Conservation (phyloP, 1,140 invertebrate species). For the Eriosoma lanigerum region DNA sequence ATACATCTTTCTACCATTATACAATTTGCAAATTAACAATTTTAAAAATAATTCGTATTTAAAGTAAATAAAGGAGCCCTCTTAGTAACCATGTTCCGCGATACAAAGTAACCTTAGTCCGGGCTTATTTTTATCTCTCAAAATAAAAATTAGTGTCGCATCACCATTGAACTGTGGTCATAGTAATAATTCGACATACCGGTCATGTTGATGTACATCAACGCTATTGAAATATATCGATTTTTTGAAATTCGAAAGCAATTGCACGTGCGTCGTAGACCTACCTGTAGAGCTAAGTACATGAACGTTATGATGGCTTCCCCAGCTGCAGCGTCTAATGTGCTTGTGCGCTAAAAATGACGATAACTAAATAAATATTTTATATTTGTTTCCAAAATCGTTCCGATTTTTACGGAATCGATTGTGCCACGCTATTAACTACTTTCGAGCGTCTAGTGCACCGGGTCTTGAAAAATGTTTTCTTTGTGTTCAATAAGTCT, state of each 20-base stretch:
- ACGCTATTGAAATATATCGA: neutral
- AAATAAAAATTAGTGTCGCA: no score
- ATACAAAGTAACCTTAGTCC: no score
- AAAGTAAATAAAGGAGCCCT: no score
- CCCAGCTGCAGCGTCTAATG: neutral
- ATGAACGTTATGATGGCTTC: slow-evolving; percentile 49
- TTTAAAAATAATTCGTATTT: no score
- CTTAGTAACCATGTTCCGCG: no score
- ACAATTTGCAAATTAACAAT: no score
- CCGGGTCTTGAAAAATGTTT: neutral
- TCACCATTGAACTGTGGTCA: neutral
- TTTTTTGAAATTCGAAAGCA: slow-evolving; percentile 1
- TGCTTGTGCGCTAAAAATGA: neutral
- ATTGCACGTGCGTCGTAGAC: neutral
- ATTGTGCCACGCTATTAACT: neutral
- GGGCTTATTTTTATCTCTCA: no score
- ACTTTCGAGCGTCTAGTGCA: slow-evolving; percentile 19
- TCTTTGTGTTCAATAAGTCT: slow-evolving; percentile 3
- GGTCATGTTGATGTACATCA: slow-evolving; percentile 26
- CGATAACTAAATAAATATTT: neutral
- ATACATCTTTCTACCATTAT: no score
- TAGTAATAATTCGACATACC: neutral
- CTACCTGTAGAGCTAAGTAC: slow-evolving; percentile 31
- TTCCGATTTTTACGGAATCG: neutral
- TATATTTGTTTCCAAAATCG: neutral